phyloP scores from a whole-genome alignment of 2,113 vertebrate species.

The Oplegnathus fasciatus region DNA sequence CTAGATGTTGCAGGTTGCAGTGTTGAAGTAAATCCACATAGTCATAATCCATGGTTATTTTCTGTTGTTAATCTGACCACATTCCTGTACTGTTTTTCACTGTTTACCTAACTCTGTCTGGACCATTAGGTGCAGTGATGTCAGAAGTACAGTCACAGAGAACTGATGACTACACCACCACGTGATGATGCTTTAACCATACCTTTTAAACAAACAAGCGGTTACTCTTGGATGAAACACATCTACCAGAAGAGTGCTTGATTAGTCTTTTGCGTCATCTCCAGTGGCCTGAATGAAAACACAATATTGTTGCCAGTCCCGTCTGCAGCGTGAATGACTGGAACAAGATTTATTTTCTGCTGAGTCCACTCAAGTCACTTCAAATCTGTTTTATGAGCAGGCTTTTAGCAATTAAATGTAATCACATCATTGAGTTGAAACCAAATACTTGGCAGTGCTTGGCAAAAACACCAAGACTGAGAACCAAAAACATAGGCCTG shows the following conservation, averaged over 20 bases:
- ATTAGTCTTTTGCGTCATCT: slow-evolving; percentile 12
- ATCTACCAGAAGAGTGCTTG: not conserved
- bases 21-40: not conserved
- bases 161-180: not conserved
- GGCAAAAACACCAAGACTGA: slow-evolving; percentile 1
- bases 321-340: slow-evolving; percentile 6
- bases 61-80: not conserved
- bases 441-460: not conserved
- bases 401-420: slow-evolving; percentile 23
- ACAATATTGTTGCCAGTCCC: not conserved
- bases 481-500: slow-evolving; percentile 8
- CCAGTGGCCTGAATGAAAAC: slow-evolving; percentile 19
- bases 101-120: too few relatives aligned
- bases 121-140: not conserved
- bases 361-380: not conserved
- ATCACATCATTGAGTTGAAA: slow-evolving; percentile 31
- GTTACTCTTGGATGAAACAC: not conserved
- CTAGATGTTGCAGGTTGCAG: not conserved
- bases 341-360: slow-evolving; percentile 22
- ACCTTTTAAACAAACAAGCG: not conserved
- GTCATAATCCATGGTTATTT: not conserved
- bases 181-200: not conserved
- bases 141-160: not conserved
- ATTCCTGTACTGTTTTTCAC: not conserved
- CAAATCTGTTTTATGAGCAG: not conserved